These are phyloP conservation scores for Gryllus bimaculatus DNA, from an alignment of 1,140 invertebrate genomes.

Conservation along the genomic window DNA sequence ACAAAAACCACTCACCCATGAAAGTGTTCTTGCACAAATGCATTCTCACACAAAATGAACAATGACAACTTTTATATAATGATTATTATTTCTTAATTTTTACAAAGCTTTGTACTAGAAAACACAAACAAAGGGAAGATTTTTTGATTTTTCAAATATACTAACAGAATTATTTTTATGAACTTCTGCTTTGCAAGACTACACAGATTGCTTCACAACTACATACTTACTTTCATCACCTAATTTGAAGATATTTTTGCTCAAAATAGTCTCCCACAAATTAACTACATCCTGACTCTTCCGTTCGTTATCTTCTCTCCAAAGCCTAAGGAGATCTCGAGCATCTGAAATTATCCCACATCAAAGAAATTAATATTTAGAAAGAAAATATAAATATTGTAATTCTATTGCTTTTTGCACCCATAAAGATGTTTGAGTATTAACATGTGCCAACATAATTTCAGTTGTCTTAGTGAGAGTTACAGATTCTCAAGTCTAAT, in stretches of 20 bases:
- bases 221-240: slow-evolving; percentile 83
- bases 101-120: too few relatives aligned
- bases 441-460: too few relatives aligned
- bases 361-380: background rate
- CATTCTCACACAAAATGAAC: background rate
- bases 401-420: too few relatives aligned
- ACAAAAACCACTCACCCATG: background rate
- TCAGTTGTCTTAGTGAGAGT: too few relatives aligned
- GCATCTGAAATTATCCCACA: slow-evolving; percentile 51
- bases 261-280: slow-evolving; percentile 73
- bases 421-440: too few relatives aligned
- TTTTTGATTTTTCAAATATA: slow-evolving; percentile 16
- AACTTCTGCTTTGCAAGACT: background rate
- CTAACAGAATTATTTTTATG: background rate
- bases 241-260: slow-evolving; percentile 62
- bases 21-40: background rate
- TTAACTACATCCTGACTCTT: slow-evolving; percentile 80
- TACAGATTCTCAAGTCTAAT: too few relatives aligned
- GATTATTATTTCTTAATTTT: too few relatives aligned
- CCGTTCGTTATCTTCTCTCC: slow-evolving; percentile 87
- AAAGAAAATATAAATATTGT: too few relatives aligned
- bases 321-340: slow-evolving; percentile 68
- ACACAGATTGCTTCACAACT: background rate
- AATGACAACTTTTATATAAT: background rate
- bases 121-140: too few relatives aligned